phyloP scores from a whole-genome alignment of 1,140 invertebrate species.

The Pararge aegeria region DNA sequence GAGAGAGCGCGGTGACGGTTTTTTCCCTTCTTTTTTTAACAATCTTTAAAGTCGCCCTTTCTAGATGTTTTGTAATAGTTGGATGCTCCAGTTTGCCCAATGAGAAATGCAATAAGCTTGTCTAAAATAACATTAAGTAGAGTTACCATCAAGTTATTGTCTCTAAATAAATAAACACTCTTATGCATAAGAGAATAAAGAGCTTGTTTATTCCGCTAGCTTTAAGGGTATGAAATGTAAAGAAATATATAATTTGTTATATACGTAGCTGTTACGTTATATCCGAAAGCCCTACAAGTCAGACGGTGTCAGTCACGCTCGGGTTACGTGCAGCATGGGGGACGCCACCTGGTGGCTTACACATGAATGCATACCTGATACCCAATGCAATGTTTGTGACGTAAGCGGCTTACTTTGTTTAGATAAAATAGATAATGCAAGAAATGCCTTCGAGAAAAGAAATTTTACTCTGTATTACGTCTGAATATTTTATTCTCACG shows the following conservation, averaged over 20 bases:
- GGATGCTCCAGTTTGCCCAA: background rate
- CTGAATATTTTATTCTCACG: no score
- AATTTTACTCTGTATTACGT: no score
- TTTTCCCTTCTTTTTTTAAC: background rate
- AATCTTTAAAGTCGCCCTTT: background rate
- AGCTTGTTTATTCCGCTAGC: no score
- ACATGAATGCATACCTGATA: constrained; percentile 22
- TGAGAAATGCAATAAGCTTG: background rate
- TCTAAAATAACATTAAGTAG: background rate
- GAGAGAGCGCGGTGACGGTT: background rate
- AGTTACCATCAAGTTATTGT: no score
- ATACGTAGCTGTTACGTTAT: constrained; percentile 20
- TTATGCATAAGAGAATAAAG: no score
- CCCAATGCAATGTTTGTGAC: constrained; percentile 1
- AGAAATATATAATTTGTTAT: no score
- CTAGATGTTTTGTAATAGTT: background rate
- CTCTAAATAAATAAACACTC: no score
- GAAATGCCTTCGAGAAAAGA: no score
- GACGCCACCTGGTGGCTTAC: constrained; percentile 32
- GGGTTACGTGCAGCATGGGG: constrained; percentile 23
- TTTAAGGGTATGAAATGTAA: no score
- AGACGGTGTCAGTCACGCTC: constrained; percentile 23
- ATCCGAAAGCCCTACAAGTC: constrained; percentile 24
- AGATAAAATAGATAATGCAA: background rate
- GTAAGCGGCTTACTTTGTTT: background rate